A percentile compares a stretch with the other conserved stretches of the same genome.
Conservation (phyloP, 1,140 invertebrate genomes). For the Drosophila suzukii region DNA sequence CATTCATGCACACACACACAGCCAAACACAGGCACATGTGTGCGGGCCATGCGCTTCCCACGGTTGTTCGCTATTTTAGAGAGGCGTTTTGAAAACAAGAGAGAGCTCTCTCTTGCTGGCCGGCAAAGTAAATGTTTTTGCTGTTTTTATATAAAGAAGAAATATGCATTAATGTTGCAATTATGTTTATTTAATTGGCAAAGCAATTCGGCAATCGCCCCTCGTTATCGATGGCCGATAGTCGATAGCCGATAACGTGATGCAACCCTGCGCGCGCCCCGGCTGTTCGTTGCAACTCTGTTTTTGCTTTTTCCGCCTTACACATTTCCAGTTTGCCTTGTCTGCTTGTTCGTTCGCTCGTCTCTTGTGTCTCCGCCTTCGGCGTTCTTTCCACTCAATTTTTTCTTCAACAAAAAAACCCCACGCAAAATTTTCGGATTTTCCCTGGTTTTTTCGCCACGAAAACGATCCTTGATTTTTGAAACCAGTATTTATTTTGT, state of each 20-base stretch:
- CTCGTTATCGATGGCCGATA: slow-evolving; percentile 44
- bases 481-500: slow-evolving; percentile 12
- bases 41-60: slow-evolving; percentile 62
- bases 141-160: not conserved
- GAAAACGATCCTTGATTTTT: slow-evolving; percentile 26
- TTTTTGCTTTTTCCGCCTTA: slow-evolving; percentile 80
- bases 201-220: slow-evolving; percentile 7
- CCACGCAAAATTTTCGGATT: slow-evolving; percentile 55
- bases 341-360: slow-evolving; percentile 60
- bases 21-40: slow-evolving; percentile 6
- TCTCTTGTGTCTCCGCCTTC: slow-evolving; percentile 56
- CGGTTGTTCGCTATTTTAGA: slow-evolving; percentile 73
- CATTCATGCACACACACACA: slow-evolving; percentile 64
- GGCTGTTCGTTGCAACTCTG: slow-evolving; percentile 73
- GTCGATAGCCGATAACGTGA: slow-evolving; percentile 41
- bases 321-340: slow-evolving; percentile 79
- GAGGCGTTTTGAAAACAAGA: slow-evolving; percentile 10
- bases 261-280: slow-evolving; percentile 67
- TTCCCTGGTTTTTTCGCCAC: slow-evolving; percentile 20
- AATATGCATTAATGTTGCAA: not conserved
- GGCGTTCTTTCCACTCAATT: slow-evolving; percentile 66
- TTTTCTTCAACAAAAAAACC: slow-evolving; percentile 53
- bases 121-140: not conserved
- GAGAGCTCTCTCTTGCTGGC: slow-evolving; percentile 40
- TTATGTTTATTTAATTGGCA: not conserved